These are phyloP conservation scores for Myrmecobius fasciatus DNA, from an alignment of 2,113 vertebrate species.

Conservation along the genomic window DNA sequence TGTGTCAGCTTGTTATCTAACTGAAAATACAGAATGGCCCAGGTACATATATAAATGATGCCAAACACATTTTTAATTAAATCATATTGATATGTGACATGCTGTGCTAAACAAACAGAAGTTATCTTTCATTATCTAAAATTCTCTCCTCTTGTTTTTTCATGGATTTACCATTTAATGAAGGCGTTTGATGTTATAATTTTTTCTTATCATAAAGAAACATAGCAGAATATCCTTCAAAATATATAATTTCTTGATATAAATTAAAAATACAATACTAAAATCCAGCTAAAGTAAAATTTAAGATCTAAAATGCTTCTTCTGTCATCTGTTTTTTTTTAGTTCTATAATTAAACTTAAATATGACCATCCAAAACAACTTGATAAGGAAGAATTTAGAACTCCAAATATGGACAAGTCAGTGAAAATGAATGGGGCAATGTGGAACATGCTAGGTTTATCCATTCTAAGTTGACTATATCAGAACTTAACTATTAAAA, in stretches of 20 bases:
- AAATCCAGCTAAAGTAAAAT: not conserved
- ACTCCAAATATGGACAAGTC: slow-evolving; percentile 28
- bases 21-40: not conserved
- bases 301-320: not conserved
- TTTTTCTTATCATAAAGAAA: not conserved
- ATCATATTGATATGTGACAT: not conserved
- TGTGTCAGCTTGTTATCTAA: slow-evolving; percentile 39
- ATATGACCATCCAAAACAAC: not conserved
- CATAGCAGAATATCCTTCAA: not conserved
- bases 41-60: not conserved
- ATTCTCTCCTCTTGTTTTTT: not conserved
- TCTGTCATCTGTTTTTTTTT: not conserved
- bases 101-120: not conserved
- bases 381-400: slow-evolving; percentile 11
- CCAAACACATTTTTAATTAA: not conserved
- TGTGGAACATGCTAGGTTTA: not conserved
- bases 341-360: not conserved
- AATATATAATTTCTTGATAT: not conserved
- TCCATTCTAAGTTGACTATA: slow-evolving; percentile 21
- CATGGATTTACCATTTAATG: not conserved
- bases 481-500: slow-evolving; percentile 17
- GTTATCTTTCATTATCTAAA: not conserved
- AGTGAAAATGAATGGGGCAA: not conserved
- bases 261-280: not conserved
- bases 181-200: not conserved